Conservation (phyloP, 2,797 vertebrate species). For the Naso thynnoides region DNA sequence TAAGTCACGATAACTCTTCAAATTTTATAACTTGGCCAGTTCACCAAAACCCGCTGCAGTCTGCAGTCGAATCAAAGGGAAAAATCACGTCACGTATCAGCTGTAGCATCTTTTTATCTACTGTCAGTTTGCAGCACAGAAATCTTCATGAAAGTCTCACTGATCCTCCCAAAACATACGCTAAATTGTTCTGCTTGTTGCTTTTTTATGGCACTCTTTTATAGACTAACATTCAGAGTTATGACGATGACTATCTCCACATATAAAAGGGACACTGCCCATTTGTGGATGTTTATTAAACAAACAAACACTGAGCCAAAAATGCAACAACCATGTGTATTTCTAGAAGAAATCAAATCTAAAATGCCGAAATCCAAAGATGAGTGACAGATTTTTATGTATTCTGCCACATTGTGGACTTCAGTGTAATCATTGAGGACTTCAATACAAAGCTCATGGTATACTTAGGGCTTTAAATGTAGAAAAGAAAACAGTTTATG, state of each 20-base stretch:
- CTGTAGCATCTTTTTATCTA: not conserved
- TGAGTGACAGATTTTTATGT: not conserved
- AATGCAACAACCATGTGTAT: not conserved
- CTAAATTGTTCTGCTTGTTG: too few relatives aligned
- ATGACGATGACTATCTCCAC: not conserved
- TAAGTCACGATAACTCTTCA: constrained; percentile 10
- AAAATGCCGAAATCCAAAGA: not conserved
- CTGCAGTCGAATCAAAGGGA: not conserved
- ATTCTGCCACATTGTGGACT: not conserved
- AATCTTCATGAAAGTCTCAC: too few relatives aligned
- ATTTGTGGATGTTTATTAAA: not conserved
- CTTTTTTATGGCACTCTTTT: too few relatives aligned
- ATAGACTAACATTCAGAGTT: too few relatives aligned
- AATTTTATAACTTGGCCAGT: constrained; percentile 23
- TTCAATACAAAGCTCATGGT: not conserved
- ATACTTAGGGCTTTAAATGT: not conserved
- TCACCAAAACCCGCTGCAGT: not conserved
- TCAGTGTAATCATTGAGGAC: not conserved
- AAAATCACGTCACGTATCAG: constrained; percentile 13
- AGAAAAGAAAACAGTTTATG: not conserved
- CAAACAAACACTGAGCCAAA: not conserved
- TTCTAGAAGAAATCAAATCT: not conserved
- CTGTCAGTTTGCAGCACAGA: not conserved
- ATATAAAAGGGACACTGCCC: constrained; percentile 10
- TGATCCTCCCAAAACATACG: too few relatives aligned